These are phyloP conservation scores for Abrostola triplasia DNA, from an alignment of 2,888 invertebrate species.

Conservation along the genomic window DNA sequence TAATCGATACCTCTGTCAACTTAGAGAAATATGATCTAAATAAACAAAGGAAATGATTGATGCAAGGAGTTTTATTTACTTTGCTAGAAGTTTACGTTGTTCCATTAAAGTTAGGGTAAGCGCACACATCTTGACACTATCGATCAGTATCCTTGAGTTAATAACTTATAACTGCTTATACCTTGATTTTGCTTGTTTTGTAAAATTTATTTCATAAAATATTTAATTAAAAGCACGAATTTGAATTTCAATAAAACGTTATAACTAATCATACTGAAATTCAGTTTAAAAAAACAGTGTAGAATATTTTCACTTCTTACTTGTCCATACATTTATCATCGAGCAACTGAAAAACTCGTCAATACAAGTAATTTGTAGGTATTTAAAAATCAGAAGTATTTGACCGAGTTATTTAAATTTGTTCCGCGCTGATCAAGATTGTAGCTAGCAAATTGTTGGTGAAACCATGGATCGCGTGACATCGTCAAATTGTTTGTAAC, in stretches of 20 bases:
- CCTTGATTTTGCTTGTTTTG: too few species aligned
- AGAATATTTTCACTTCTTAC: too few species aligned
- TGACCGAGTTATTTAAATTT: conserved; percentile 30
- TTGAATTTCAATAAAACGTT: too few species aligned
- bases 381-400: too few species aligned
- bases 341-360: too few species aligned
- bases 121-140: background rate
- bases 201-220: too few species aligned
- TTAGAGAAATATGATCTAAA: conserved; percentile 18
- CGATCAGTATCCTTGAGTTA: background rate
- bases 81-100: background rate
- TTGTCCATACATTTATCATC: too few species aligned
- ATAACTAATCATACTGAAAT: too few species aligned
- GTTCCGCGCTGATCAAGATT: conserved; percentile 38
- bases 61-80: conserved; percentile 29
- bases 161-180: too few species aligned
- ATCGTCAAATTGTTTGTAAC: conserved; percentile 15
- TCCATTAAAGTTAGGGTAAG: background rate
- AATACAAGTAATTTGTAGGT: too few species aligned
- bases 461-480: conserved; percentile 30
- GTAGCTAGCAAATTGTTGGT: conserved; percentile 30
- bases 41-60: conserved; percentile 8
- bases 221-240: too few species aligned
- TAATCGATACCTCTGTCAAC: conserved; percentile 25
- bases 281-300: too few species aligned